phyloP scores from a whole-genome alignment of 2,888 invertebrate species.

The Drosophila monieri region DNA sequence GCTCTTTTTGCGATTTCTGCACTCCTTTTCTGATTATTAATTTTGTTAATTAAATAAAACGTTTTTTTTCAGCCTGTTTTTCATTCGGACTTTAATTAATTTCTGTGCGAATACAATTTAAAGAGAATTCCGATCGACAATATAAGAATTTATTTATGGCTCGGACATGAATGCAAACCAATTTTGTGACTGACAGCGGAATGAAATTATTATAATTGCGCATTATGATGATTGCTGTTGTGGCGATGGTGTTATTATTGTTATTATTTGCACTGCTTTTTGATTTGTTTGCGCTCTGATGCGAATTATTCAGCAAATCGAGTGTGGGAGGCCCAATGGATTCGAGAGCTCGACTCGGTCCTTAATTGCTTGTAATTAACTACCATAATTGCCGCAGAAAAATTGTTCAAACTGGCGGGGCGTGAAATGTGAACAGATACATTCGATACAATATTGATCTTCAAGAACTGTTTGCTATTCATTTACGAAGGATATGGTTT shows the following conservation, averaged over 20 bases:
- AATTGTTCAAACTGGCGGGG: conserved; percentile 23
- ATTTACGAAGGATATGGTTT: neutral
- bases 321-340: neutral
- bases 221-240: conserved; percentile 46
- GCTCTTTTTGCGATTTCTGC: conserved; percentile 7
- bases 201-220: conserved; percentile 72
- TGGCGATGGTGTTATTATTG: conserved; percentile 44
- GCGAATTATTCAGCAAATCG: conserved; percentile 28
- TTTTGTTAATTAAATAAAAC: conserved; percentile 36
- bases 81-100: conserved; percentile 39
- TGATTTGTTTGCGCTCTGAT: conserved; percentile 60
- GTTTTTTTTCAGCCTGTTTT: conserved; percentile 19
- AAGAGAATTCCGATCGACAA: conserved; percentile 27
- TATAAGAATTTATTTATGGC: conserved; percentile 26
- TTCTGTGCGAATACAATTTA: conserved; percentile 27
- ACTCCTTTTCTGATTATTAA: conserved; percentile 31
- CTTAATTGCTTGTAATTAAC: conserved; percentile 70
- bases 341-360: conserved; percentile 20
- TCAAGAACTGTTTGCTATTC: neutral
- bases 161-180: conserved; percentile 37
- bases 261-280: conserved; percentile 57
- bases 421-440: conserved; percentile 32
- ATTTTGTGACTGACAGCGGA: conserved; percentile 61
- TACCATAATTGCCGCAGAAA: conserved; percentile 43
- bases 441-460: neutral